Percentiles rank a stretch among this genome's conserved stretches.
These are phyloP conservation scores for Teleogryllus occipitalis DNA, from an alignment of 1,140 invertebrate genomes.

Conservation along the genomic window DNA sequence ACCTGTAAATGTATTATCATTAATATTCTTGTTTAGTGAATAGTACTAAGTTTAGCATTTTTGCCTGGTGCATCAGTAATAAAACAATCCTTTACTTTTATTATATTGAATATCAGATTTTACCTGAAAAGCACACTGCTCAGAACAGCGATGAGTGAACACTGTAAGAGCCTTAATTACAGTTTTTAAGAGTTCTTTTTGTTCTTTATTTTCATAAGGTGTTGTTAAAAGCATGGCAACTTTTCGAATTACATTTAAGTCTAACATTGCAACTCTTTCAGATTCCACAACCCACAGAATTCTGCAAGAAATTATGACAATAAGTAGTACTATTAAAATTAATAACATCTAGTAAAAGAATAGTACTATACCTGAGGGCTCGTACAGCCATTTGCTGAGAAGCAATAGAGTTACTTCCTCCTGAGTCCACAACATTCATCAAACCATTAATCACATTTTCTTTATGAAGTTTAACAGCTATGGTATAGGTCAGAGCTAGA, in stretches of 20 bases:
- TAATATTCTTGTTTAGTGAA: not conserved
- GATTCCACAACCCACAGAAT: not conserved
- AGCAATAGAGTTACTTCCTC: constrained; percentile 26
- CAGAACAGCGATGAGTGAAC: not conserved
- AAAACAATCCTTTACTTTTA: not conserved
- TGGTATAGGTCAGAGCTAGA: constrained; percentile 34
- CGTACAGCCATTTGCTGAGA: constrained; percentile 42
- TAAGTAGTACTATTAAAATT: not conserved
- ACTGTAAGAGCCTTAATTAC: constrained; percentile 6
- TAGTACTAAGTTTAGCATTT: no score
- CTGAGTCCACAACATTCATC: constrained; percentile 36
- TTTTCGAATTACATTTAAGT: not conserved
- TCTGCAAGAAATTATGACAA: not conserved
- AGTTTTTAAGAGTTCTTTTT: not conserved
- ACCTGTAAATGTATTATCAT: not conserved
- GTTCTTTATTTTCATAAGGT: not conserved
- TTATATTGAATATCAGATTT: not conserved
- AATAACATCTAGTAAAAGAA: not conserved
- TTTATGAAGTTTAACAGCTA: constrained; percentile 38
- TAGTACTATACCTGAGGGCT: constrained; percentile 36
- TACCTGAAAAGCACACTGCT: constrained; percentile 13
- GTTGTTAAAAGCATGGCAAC: constrained; percentile 7
- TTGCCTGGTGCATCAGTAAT: not conserved
- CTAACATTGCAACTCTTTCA: constrained; percentile 2
- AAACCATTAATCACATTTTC: constrained; percentile 38